Conservation (phyloP, 2,113 vertebrate genomes). For the Gnathonemus longibarbis region DNA sequence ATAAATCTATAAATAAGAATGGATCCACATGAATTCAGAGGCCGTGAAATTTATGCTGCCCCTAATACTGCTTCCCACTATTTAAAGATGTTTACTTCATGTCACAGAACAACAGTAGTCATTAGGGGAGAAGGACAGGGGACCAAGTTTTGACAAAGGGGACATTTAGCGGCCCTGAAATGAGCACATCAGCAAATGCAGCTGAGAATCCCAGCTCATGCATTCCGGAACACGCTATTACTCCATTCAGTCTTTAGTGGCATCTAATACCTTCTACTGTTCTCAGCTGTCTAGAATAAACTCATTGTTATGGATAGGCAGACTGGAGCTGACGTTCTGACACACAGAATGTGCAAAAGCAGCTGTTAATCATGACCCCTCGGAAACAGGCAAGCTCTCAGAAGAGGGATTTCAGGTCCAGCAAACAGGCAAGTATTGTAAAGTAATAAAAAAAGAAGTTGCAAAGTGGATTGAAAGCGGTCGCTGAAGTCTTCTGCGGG, state of each 20-base stretch:
- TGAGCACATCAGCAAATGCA: not conserved
- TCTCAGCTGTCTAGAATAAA: not conserved
- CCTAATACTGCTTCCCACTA: not conserved
- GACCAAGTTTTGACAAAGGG: not conserved
- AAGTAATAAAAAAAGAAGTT: not conserved
- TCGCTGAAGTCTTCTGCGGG: not conserved
- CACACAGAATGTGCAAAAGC: not conserved
- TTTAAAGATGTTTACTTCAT: not conserved
- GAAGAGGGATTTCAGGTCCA: not conserved
- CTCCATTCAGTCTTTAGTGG: constrained; percentile 2
- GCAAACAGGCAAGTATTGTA: not conserved
- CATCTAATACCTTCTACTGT: constrained; percentile 2
- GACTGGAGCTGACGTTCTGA: not conserved
- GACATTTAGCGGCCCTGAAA: constrained; percentile 8
- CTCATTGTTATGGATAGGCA: constrained; percentile 7
- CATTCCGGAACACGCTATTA: not conserved
- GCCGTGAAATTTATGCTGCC: not conserved
- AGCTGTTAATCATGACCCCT: not conserved
- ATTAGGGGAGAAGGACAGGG: not conserved
- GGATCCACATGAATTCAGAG: not conserved
- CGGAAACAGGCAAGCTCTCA: not conserved
- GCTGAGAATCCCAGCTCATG: not conserved
- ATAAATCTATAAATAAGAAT: not conserved
- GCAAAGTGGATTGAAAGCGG: not conserved
- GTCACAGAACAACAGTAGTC: not conserved